phyloP scores from a whole-genome alignment of 1,140 invertebrate species.

The Drosophila orena region DNA sequence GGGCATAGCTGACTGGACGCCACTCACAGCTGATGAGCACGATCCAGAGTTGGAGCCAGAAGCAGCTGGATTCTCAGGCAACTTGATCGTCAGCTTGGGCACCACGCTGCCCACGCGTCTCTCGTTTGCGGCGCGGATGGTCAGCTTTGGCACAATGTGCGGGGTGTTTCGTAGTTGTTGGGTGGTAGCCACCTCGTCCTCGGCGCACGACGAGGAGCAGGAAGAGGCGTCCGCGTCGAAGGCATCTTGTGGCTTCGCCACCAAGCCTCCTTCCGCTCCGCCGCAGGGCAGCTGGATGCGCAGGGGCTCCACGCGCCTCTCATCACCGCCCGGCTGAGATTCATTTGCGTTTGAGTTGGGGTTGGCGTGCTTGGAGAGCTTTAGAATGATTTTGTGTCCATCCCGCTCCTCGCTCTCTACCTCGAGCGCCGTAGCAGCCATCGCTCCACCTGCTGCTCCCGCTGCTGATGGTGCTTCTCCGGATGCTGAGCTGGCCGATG shows the following conservation, averaged over 20 bases:
- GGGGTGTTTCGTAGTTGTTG: constrained; percentile 49
- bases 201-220: constrained; percentile 73
- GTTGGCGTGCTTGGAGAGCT: constrained; percentile 67
- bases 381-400: constrained; percentile 75
- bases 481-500: constrained; percentile 24
- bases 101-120: constrained; percentile 70
- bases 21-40: constrained; percentile 12
- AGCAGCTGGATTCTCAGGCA: constrained; percentile 58
- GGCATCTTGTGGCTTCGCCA: constrained; percentile 52
- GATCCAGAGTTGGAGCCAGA: constrained; percentile 17
- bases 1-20: constrained; percentile 17
- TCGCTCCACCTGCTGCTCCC: constrained; percentile 30
- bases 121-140: constrained; percentile 77
- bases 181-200: constrained; percentile 56
- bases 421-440: constrained; percentile 69
- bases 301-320: constrained; percentile 70
- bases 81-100: constrained; percentile 81
- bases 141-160: constrained; percentile 82
- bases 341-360: constrained; percentile 45
- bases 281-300: constrained; percentile 62
- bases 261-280: constrained; percentile 20
- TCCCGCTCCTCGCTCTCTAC: constrained; percentile 59
- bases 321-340: constrained; percentile 65
- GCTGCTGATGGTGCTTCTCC: constrained; percentile 16
- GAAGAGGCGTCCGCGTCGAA: constrained; percentile 64